Evolutionary conservation across 2,797 vertebrate genomes (phyloP).

Genomic region (Hyperoplus immaculatus): DNA sequence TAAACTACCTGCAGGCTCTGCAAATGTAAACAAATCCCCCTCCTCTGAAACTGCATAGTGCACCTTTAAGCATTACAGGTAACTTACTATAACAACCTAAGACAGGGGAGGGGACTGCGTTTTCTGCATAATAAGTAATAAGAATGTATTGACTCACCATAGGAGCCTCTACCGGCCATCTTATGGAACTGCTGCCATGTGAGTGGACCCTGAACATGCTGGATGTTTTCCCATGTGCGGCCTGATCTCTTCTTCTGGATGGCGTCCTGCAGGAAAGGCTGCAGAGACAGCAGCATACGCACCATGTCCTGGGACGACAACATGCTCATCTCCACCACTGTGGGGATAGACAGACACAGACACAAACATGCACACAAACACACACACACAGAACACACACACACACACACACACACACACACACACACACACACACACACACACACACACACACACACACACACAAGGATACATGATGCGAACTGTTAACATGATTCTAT

Average conservation of each 20-base stretch:
- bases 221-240: conserved; percentile 98
- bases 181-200: conserved; percentile 99
- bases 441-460: conserved; percentile 33
- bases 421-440: conserved; percentile 33
- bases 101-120: neutral
- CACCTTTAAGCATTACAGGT: neutral
- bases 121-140: neutral
- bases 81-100: neutral
- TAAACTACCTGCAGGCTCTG: too few relatives aligned
- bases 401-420: conserved; percentile 35
- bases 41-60: too few relatives aligned
- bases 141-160: conserved; percentile 83
- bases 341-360: conserved; percentile 44
- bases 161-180: conserved; percentile 98
- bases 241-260: conserved; percentile 98
- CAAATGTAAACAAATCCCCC: too few relatives aligned
- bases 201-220: conserved; percentile 97
- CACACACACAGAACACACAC: conserved; percentile 29
- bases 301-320: conserved; percentile 98
- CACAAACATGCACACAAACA: conserved; percentile 33
- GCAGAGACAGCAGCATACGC: conserved; percentile 95
- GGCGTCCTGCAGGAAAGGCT: conserved; percentile 97
- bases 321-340: conserved; percentile 96
- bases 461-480: conserved; percentile 32
- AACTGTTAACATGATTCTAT: conserved; percentile 51